Evolutionary conservation across 2,797 vertebrate genomes (phyloP), one percentile per base, ranked within the genome.

Genomic region (Sebastolobus altivelis): DNA sequence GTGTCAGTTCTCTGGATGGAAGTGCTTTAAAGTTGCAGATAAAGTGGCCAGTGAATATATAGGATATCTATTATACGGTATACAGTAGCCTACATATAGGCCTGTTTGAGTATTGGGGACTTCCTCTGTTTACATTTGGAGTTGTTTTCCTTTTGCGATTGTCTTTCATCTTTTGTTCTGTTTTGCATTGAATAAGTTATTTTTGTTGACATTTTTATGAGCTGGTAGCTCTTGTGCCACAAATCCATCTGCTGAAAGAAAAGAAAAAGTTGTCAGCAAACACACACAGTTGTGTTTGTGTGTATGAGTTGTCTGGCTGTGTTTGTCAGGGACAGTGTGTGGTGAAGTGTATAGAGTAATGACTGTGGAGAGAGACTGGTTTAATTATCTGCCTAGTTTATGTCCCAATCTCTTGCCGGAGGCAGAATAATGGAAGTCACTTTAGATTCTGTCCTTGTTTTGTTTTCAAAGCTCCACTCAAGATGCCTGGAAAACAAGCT

Each of bases 311-410:
- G 20, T 58, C 69, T 38, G 11, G 11, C 40, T 40, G 79, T 70
- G 71, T 59, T 27, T 85, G 10, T 20, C 25, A 5, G 49, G 31
- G 62, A 29, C 20, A 61, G 33, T 62, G 38, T 63, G 75, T 37
- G 40, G 25, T 49, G 29, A 20, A 43, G 33, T 75, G 25, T 29
- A 10, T 49, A 72, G 62, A 56, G 52, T 70, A 38, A 27, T 75
- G 43, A 38, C 74, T 56, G 58, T n/a, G 33, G 3, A 52, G 37
- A 63, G 71, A 62, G 25, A 71, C 65, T 68, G 62, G 61, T 80
- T 79, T 66, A 68, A 84, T 79, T 75, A 74, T 78, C 62, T 52
- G 63, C 56, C 56, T 82, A 79, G 49, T 77, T 83, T 72, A 74
- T 75, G 71, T 77, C 79, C 68, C 16, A 43, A 6, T 27, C 8